Percentiles rank a stretch among this genome's conserved stretches.
Conservation (phyloP, 1,140 invertebrate species). For the Drosophila nigrodunni region DNA sequence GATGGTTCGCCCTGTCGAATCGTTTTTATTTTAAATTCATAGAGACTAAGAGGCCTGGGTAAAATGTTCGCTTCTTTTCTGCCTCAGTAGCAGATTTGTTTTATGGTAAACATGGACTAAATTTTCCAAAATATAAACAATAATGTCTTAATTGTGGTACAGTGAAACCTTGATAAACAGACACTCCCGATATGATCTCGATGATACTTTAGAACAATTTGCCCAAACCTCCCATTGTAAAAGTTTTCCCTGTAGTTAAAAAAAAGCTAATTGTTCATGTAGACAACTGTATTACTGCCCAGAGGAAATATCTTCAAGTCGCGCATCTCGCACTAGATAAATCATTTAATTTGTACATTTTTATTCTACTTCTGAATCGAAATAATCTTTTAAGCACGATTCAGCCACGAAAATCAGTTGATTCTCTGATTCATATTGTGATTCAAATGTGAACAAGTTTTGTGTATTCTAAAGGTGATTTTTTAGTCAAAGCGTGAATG, state of each 20-base stretch:
- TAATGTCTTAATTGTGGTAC: too few relatives aligned
- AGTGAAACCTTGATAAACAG: too few relatives aligned
- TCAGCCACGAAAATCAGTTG: slow-evolving; percentile 5
- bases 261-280: too few relatives aligned
- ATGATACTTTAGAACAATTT: too few relatives aligned
- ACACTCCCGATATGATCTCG: too few relatives aligned
- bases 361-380: slow-evolving; percentile 27
- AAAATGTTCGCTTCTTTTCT: not conserved
- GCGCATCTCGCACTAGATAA: too few relatives aligned
- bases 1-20: slow-evolving; percentile 49
- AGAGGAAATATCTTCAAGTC: too few relatives aligned
- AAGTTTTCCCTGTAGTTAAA: too few relatives aligned
- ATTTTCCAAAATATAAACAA: too few relatives aligned
- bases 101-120: not conserved
- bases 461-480: slow-evolving; percentile 15
- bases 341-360: slow-evolving; percentile 8
- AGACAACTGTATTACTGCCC: too few relatives aligned
- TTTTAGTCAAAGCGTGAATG: not conserved
- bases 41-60: not conserved
- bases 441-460: slow-evolving; percentile 28
- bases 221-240: too few relatives aligned
- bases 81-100: too few relatives aligned
- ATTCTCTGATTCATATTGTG: slow-evolving; percentile 33
- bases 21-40: slow-evolving; percentile 1
- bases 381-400: slow-evolving; percentile 34